Evolutionary conservation across 2,113 vertebrate genomes (phyloP), one percentile per base, ranked within the genome.

Genomic region (Zosterops borbonicus): DNA sequence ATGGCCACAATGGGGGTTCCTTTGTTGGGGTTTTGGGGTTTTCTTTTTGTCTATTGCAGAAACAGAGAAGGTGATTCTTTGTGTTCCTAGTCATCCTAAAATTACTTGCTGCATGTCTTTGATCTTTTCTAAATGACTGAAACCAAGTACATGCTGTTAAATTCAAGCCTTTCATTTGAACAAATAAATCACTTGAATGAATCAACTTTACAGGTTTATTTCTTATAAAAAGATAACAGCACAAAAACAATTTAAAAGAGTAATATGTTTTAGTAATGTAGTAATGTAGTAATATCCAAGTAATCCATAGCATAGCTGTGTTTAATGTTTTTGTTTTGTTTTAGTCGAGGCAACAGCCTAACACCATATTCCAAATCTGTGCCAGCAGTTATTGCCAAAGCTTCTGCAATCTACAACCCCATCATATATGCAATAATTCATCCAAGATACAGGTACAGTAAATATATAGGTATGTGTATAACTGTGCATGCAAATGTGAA

Each of bases 371-470:
- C 97, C 73, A 98, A 98, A 94, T 95, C 97, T 52, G 96, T 98
- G 89, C 97, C 97, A 89, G 97, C 97, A 87, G 37, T 98, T 91
- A 97, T 98, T 84, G 97, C 97, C 86, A 98, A 98, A 95, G 96
- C 97, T 63, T 98, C 97, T 95, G 97, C 97, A 44, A 84, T 98
- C 92, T 97, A 97, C 96, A 98, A 98, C 70, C 97, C 97, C 88
- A 97, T 98, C 90, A 98, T 98, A 74, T 98, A 98, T 80, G 97
- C 97, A 87, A 98, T 98, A 89, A 97, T 97, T 89, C 97, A 97
- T 75, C 97, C 97, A 71, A 96, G 97, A 97, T 98, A 98, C 96
- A 98, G 97, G 97, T 98, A 98, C 44, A 76, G 95, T 96, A 91
- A 85, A 74, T 56, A 7, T 21, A 78, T 87, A 73, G 58, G 49